Conservation (phyloP, 2,888 invertebrate species). For the Tipula lateralis region DNA sequence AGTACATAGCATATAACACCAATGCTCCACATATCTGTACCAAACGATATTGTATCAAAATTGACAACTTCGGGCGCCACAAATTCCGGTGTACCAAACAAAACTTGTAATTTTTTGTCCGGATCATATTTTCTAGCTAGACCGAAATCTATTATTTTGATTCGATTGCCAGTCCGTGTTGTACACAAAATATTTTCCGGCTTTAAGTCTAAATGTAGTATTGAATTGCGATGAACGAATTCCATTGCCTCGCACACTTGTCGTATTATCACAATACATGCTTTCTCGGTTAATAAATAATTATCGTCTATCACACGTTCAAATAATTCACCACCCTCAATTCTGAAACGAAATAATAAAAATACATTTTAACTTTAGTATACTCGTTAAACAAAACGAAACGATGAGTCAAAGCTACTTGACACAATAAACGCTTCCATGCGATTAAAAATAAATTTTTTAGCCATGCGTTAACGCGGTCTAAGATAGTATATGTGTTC, state of each 20-base stretch:
- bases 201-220: constrained; percentile 97
- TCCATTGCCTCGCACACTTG: constrained; percentile 98
- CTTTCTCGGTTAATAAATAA: constrained; percentile 92
- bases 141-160: constrained; percentile 98
- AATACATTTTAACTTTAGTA: constrained; percentile 33
- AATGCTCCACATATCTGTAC: constrained; percentile 98
- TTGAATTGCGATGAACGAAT: constrained; percentile 93
- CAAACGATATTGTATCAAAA: constrained; percentile 92
- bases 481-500: too few species aligned
- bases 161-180: constrained; percentile 92
- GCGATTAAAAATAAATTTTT: not conserved
- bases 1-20: constrained; percentile 97
- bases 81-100: constrained; percentile 98
- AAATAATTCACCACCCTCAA: constrained; percentile 96
- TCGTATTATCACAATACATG: constrained; percentile 93
- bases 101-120: constrained; percentile 75
- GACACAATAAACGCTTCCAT: not conserved
- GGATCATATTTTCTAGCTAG: constrained; percentile 89
- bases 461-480: not conserved
- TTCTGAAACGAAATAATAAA: constrained; percentile 56
- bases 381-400: constrained; percentile 35
- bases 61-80: constrained; percentile 98
- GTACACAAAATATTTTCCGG: constrained; percentile 98
- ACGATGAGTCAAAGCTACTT: constrained; percentile 35
- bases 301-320: constrained; percentile 98